A percentile compares a stretch with the other conserved stretches of the same genome.
Conservation (phyloP, 1,140 invertebrate genomes). For the Brachionus manjavacas region DNA sequence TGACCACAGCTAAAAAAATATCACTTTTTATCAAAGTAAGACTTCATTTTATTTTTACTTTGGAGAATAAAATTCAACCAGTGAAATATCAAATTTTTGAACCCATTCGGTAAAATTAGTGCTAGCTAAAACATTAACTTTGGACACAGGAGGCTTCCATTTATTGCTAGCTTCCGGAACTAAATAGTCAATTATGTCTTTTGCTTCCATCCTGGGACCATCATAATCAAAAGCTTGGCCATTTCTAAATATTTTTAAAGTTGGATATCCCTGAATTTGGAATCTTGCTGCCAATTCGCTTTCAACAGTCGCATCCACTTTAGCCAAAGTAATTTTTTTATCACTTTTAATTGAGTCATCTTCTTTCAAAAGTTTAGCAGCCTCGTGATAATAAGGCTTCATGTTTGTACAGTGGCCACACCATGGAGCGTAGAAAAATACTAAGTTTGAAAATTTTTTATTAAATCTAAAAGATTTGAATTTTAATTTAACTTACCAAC, state of each 20-base stretch:
- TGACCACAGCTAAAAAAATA: conserved; percentile 53
- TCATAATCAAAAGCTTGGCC: conserved; percentile 57
- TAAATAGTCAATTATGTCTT: conserved; percentile 25
- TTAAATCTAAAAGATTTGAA: background rate
- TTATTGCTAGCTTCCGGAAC: background rate
- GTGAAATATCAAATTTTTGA: conserved; percentile 18
- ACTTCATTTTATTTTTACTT: conserved; percentile 1
- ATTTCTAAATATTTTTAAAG: conserved; percentile 91
- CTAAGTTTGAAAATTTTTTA: background rate
- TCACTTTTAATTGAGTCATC: conserved; percentile 46
- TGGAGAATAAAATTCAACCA: conserved; percentile 28
- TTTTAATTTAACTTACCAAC: background rate
- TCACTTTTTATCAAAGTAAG: background rate
- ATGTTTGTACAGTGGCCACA: conserved; percentile 77
- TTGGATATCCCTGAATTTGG: conserved; percentile 86
- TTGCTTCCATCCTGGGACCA: background rate
- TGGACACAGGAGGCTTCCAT: conserved; percentile 5
- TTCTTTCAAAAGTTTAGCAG: conserved; percentile 62
- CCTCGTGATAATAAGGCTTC: conserved; percentile 85
- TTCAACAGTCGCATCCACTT: conserved; percentile 94
- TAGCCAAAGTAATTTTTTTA: conserved; percentile 73
- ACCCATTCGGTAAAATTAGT: conserved; percentile 33
- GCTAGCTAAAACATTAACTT: background rate
- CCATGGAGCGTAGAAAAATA: conserved; percentile 55
- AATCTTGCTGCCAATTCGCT: conserved; percentile 78